Conservation (phyloP, 2,797 vertebrate species). For the Sebastes miniatus region DNA sequence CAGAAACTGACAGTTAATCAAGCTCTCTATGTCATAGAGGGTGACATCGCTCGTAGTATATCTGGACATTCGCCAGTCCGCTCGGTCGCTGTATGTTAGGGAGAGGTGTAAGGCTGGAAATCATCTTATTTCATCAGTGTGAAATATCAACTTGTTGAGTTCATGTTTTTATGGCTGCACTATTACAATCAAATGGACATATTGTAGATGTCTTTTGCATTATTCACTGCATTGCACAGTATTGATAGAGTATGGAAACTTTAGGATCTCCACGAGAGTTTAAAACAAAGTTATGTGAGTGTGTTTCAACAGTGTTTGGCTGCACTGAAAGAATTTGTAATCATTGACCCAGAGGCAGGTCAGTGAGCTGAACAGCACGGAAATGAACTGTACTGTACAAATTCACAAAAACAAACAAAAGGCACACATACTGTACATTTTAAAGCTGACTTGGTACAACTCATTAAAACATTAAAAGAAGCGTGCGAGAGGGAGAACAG, state of each 20-base stretch:
- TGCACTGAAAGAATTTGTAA: neutral
- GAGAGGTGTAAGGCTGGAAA: neutral
- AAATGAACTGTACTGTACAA: neutral
- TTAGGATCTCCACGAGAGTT: neutral
- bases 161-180: neutral
- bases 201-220: neutral
- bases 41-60: too few relatives aligned
- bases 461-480: conserved; percentile 39
- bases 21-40: too few relatives aligned
- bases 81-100: too few relatives aligned
- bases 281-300: neutral
- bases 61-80: too few relatives aligned
- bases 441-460: conserved; percentile 8
- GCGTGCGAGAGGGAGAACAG: conserved; percentile 18
- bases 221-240: neutral
- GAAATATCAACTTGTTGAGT: neutral
- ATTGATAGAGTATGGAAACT: neutral
- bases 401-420: conserved; percentile 4
- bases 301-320: neutral
- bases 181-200: neutral
- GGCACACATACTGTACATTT: conserved; percentile 3
- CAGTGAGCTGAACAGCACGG: neutral
- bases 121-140: neutral
- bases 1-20: too few relatives aligned
- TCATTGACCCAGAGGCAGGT: neutral